Evolutionary conservation across 2,113 vertebrate species (phyloP), one percentile per base, ranked within the genome.

Genomic region (Barnardius zonarius): DNA sequence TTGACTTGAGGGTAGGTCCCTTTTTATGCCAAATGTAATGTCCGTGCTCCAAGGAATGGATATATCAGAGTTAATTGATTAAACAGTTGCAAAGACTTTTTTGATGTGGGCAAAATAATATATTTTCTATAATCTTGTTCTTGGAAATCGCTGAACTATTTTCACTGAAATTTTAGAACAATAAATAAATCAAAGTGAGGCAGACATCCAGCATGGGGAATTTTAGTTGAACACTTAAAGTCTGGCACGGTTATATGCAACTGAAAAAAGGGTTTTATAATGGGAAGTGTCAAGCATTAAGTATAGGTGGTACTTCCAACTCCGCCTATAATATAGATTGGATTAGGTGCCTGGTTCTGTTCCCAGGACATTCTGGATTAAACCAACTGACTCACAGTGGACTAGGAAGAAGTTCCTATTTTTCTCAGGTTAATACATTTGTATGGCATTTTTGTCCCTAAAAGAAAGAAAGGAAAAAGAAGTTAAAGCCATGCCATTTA

Each of bases 241-340:
- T 91, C 78, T 96, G 88, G 92, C 96, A 91, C n/a, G 35, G 81
- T 80, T 87, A 84, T 79, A 87, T 28, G 57, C 62, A 93, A 63
- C 54, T 92, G 93, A 92, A 92, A 73, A 95, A 92, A 93, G 67
- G 49, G 9, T 44, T 92, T 96, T 75, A 69, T 89, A 96, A 95
- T 95, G 57, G 73, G 67, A 96, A 94, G 88, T 92, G 93, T 96
- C 96, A 96, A 90, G 88, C 88, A 79, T 83, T 93, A 91, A 94
- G 93, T 87, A 77, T 85, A 96, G 96, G 96, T 96, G 91, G 86
- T 86, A 94, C 62, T 94, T 96, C 88, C 91, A 97, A 48, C 83
- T 92, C 81, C 16, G 18, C 91, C 96, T 91, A 76, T 73, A 91
- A 74, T 49, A 85, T 19, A 91, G 83, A 67, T 89, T 92, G 86